phyloP scores from a whole-genome alignment of 1,140 invertebrate species.

The Archivesica marissinica region DNA sequence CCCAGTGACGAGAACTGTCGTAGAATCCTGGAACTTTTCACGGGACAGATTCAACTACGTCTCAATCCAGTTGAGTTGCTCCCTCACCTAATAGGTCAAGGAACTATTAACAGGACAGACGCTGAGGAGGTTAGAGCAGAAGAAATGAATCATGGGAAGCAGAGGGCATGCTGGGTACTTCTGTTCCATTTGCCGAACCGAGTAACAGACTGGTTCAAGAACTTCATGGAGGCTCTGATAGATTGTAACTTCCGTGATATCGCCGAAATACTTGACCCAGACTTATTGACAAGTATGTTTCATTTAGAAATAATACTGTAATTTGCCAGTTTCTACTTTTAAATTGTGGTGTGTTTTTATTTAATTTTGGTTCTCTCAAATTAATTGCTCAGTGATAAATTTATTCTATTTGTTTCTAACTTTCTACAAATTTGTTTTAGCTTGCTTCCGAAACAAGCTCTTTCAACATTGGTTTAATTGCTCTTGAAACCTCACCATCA shows the following conservation, averaged over 20 bases:
- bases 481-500: too few species aligned
- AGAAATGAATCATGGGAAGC: slow-evolving; percentile 28
- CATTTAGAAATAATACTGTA: background rate
- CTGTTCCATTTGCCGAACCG: slow-evolving; percentile 40
- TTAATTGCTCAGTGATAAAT: too few species aligned
- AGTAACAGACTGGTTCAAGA: slow-evolving; percentile 33
- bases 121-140: slow-evolving; percentile 41
- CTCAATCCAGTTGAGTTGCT: slow-evolving; percentile 37
- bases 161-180: slow-evolving; percentile 34
- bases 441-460: too few species aligned
- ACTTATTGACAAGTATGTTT: slow-evolving; percentile 43
- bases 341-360: too few species aligned
- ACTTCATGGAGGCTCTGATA: slow-evolving; percentile 47
- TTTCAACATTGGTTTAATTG: too few species aligned
- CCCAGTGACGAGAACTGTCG: slow-evolving; percentile 11
- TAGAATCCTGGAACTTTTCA: slow-evolving; percentile 41
- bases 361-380: too few species aligned
- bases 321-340: too few species aligned
- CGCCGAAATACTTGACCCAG: slow-evolving; percentile 36
- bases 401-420: too few species aligned
- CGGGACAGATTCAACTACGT: background rate
- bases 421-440: too few species aligned
- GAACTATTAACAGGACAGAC: slow-evolving; percentile 1
- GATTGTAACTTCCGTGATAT: slow-evolving; percentile 17
- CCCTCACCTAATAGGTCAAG: background rate